Conservation (phyloP, 2,113 vertebrate genomes). For the Melospiza melodia region DNA sequence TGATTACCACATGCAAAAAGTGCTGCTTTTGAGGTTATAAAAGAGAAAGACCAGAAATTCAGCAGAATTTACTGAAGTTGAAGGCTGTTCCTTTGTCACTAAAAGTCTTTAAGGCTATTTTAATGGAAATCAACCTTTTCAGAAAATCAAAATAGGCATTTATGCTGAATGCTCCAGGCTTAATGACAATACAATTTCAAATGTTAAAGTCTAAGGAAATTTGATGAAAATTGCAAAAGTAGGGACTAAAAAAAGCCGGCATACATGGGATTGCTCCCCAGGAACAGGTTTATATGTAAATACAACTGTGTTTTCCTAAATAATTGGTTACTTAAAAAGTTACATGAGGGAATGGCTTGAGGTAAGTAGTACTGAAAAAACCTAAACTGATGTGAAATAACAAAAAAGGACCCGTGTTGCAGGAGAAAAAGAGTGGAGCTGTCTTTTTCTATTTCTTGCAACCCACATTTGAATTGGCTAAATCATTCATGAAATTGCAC, state of each 20-base stretch:
- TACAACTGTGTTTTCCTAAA: background rate
- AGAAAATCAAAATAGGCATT: background rate
- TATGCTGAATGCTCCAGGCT: background rate
- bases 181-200: background rate
- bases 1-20: background rate
- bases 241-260: background rate
- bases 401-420: accelerated
- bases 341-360: background rate
- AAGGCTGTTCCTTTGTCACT: background rate
- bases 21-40: background rate
- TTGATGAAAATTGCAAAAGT: background rate
- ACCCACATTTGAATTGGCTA: background rate
- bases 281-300: background rate
- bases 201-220: background rate
- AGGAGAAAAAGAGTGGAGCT: background rate
- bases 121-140: background rate
- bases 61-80: background rate
- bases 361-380: background rate
- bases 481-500: background rate
- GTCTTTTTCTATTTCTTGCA: background rate
- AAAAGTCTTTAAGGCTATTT: background rate
- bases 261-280: background rate
- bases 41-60: background rate
- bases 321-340: background rate
- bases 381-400: background rate